Base-by-base conservation (phyloP, 2,888 invertebrate species). In the Drosophila formosana region DNA sequence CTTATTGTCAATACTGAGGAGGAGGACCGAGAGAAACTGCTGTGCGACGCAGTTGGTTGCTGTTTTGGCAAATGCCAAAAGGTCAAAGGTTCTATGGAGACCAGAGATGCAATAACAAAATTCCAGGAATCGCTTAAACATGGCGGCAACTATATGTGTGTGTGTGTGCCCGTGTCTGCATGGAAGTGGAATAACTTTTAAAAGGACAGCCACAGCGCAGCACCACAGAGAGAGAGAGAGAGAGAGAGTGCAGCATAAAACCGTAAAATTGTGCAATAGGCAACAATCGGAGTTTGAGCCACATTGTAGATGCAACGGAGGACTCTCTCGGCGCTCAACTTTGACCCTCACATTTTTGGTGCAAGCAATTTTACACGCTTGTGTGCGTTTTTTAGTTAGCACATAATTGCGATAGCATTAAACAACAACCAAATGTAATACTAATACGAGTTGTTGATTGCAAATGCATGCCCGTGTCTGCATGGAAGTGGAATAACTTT, bases 51-150 rank as follows among this genome's bases (percentile, higher is more conserved):
- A 13, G 39, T 13, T 34, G 13, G 11, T 13, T 34, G 13, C 7
- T 13, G 8, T 18, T n/a, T 11, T 30, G 45, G 23, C 9, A 45
- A 56, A 45, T 45, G 47, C 46, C 18, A 11, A 45, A 53, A 39
- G 62, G 55, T 55, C 62, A 62, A 39, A 62, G 28, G 55, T 39
- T 25, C 32, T 25, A 39, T n/a, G 6, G 46, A 4, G 37, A n/a
- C 46, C n/a, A 13, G 30, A 28, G 39, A 39, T 55, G 55, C 62
- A 62, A 62, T 53, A 62, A 30, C 46, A 30, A 47, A 53, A 47
- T 62, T 39, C 47, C 62, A 30, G 46, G 30, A 53, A 52, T 60
- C 43, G 23, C n/a, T n/a, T 11, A 8, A 25, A 37, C 34, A 18
- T 61, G 11, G 13, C 13, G 23, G 32, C 26, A 37, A 52, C 50